A percentile compares a stretch with the other conserved stretches of the same genome.
These are phyloP conservation scores for Leptobrachium leishanense DNA, from an alignment of 2,113 vertebrate genomes.

Conservation along the genomic window DNA sequence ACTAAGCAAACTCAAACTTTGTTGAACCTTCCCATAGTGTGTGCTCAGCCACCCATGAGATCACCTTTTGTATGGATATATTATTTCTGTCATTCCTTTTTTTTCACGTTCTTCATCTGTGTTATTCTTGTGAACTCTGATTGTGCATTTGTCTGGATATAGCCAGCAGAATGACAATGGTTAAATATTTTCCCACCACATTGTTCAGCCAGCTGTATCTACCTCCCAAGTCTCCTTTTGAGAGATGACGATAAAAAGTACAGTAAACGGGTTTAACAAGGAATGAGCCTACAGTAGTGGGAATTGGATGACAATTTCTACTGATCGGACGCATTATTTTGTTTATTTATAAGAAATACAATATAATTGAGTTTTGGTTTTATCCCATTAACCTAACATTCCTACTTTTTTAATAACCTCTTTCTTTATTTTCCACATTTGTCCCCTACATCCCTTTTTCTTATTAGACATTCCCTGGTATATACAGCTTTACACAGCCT, in stretches of 20 bases:
- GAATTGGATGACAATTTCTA: no score
- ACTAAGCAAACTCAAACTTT: slow-evolving; percentile 59
- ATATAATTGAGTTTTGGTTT: no score
- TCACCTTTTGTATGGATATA: slow-evolving; percentile 53
- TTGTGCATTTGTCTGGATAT: slow-evolving; percentile 52
- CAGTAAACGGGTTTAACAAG: neutral
- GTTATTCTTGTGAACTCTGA: slow-evolving; percentile 62
- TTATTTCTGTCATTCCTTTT: slow-evolving; percentile 60
- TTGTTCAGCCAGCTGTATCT: slow-evolving; percentile 31
- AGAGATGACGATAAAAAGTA: neutral
- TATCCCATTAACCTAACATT: no score
- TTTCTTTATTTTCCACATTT: no score
- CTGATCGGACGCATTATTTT: no score
- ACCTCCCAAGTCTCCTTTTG: neutral
- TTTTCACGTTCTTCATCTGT: slow-evolving; percentile 55
- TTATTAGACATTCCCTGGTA: no score
- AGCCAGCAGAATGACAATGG: neutral
- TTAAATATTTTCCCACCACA: slow-evolving; percentile 45
- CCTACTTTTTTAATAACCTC: no score
- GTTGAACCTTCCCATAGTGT: slow-evolving; percentile 59
- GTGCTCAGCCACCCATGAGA: slow-evolving; percentile 62
- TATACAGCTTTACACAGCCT: no score
- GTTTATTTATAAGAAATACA: no score
- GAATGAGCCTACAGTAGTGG: neutral
- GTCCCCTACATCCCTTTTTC: no score